Evolutionary conservation across 92 coral and sea anemone genomes (phyloP).

Genomic region (Heliopora coerulea): DNA sequence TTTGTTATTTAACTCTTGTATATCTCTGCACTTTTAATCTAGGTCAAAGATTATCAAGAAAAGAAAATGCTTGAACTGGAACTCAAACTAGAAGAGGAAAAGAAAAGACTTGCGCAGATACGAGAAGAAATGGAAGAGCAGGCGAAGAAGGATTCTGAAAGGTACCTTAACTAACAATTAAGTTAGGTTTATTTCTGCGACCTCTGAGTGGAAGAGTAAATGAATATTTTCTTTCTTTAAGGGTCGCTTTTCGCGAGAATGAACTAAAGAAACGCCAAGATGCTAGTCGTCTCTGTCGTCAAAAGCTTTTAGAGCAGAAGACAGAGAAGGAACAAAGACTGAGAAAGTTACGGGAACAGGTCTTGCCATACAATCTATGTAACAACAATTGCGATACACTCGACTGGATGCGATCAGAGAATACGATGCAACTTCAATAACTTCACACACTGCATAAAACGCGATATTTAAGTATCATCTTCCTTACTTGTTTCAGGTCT

Average conservation of each 20-base stretch:
- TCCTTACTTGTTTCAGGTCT: constrained; percentile 52
- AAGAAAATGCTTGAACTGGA: constrained; percentile 61
- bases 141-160: constrained; percentile 76
- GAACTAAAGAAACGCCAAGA: constrained; percentile 69
- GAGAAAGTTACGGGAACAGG: constrained; percentile 88
- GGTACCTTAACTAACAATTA: too few relatives aligned
- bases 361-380: constrained; percentile 17
- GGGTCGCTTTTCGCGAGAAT: constrained; percentile 82
- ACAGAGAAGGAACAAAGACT: constrained; percentile 68
- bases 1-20: too few relatives aligned
- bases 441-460: too few relatives aligned
- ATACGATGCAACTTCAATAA: too few relatives aligned
- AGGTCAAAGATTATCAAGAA: constrained; percentile 66
- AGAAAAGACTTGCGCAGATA: constrained; percentile 65
- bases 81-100: constrained; percentile 62
- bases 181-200: too few relatives aligned
- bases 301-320: constrained; percentile 69
- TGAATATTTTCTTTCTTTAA: constrained; percentile 23
- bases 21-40: too few relatives aligned
- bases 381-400: too few relatives aligned
- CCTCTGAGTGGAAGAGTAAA: too few relatives aligned
- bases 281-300: constrained; percentile 58
- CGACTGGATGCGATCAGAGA: too few relatives aligned
- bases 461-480: too few relatives aligned
- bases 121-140: constrained; percentile 76